Conservation (phyloP, 2,797 vertebrate genomes). For the Lutjanus campechanus region DNA sequence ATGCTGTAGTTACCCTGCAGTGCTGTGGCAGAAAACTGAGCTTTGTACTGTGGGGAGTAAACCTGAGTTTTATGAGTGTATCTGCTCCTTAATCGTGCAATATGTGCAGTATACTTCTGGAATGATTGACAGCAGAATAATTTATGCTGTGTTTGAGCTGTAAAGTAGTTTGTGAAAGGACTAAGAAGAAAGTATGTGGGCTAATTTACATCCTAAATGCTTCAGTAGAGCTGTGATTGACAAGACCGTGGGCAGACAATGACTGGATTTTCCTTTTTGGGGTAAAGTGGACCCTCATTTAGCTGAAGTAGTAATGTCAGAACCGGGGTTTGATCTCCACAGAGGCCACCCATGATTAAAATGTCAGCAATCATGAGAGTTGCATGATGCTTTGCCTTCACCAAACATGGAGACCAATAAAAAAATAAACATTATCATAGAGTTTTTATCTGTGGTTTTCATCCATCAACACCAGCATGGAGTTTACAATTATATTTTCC, state of each 20-base stretch:
- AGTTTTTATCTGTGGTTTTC: conserved; percentile 28
- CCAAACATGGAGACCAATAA: conserved; percentile 2
- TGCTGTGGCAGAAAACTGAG: background rate
- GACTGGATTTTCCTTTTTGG: conserved; percentile 15
- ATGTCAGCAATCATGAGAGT: background rate
- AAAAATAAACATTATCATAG: conserved; percentile 43
- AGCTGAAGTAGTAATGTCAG: conserved; percentile 10
- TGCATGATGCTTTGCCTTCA: background rate
- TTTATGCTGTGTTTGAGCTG: conserved; percentile 1
- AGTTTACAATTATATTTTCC: conserved; percentile 49
- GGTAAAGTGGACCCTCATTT: conserved; percentile 21
- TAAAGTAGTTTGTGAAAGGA: background rate
- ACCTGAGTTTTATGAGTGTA: background rate
- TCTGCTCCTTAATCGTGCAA: background rate
- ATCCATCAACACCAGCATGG: conserved; percentile 42
- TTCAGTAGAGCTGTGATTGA: conserved; percentile 8
- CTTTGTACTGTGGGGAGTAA: background rate
- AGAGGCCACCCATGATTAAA: conserved; percentile 49
- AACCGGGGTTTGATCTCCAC: conserved; percentile 11
- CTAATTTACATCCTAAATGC: background rate
- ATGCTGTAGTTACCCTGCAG: conserved; percentile 4
- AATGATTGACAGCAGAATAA: background rate
- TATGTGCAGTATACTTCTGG: background rate
- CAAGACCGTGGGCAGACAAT: conserved; percentile 6
- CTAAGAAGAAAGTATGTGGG: background rate